These are phyloP conservation scores for Epinotia brunnichana DNA, from an alignment of 2,888 invertebrate genomes.

Conservation along the genomic window DNA sequence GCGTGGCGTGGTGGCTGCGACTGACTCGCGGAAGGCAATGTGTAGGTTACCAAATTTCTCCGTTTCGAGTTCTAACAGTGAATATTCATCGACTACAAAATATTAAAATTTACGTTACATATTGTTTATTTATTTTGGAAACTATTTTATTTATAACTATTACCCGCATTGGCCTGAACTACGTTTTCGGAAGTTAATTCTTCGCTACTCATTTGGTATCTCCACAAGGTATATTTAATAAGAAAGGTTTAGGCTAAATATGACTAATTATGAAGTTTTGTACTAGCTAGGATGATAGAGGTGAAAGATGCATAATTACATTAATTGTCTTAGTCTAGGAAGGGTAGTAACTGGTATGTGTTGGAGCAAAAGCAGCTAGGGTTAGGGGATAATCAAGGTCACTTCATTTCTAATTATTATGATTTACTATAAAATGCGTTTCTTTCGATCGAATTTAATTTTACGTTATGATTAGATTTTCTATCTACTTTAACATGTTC, in stretches of 20 bases:
- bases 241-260: constrained; percentile 40
- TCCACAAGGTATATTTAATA: constrained; percentile 35
- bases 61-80: constrained; percentile 56
- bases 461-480: constrained; percentile 57
- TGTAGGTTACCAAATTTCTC: constrained; percentile 54
- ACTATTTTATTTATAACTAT: constrained; percentile 46
- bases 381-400: constrained; percentile 80
- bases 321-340: constrained; percentile 52
- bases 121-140: constrained; percentile 47
- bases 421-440: constrained; percentile 71
- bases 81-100: constrained; percentile 47
- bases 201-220: constrained; percentile 29
- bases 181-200: constrained; percentile 36
- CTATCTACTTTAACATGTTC: constrained; percentile 62
- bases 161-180: constrained; percentile 42
- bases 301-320: constrained; percentile 41
- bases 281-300: constrained; percentile 44
- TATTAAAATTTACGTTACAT: constrained; percentile 44
- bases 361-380: constrained; percentile 78
- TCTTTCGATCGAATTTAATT: constrained; percentile 63
- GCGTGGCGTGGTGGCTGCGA: constrained; percentile 48
- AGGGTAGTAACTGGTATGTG: constrained; percentile 63
- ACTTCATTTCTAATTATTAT: constrained; percentile 80
- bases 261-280: constrained; percentile 42
- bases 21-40: constrained; percentile 68